Conservation (phyloP, 2,797 vertebrate species). For the Macrochelys suwanniensis region DNA sequence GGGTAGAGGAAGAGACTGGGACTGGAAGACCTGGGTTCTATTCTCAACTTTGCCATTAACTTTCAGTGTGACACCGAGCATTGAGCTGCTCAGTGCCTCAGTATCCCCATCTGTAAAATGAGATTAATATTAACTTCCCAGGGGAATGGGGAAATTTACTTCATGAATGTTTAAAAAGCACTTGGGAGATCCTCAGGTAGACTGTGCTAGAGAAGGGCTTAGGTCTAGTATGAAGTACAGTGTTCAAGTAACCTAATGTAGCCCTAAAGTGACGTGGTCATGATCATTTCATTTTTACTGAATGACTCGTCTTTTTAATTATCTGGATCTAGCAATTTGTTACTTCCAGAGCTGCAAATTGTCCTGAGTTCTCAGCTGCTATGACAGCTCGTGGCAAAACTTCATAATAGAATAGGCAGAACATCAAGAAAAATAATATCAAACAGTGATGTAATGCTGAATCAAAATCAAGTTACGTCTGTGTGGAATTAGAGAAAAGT, state of each 20-base stretch:
- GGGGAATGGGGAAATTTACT: not conserved
- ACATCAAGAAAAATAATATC: conserved; percentile 45
- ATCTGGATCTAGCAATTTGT: not conserved
- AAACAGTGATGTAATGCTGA: conserved; percentile 13
- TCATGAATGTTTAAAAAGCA: not conserved
- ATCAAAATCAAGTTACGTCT: not conserved
- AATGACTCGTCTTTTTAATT: not conserved
- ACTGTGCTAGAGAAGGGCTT: not conserved
- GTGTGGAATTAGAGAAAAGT: not conserved
- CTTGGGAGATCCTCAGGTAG: too few relatives aligned
- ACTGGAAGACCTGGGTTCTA: not conserved
- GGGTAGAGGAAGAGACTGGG: not conserved
- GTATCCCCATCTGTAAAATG: not conserved
- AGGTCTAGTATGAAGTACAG: not conserved
- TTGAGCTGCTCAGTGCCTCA: not conserved
- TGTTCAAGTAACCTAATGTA: not conserved
- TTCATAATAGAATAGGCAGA: not conserved
- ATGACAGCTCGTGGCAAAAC: not conserved
- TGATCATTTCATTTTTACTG: not conserved
- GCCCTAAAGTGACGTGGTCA: not conserved
- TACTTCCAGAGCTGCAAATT: conserved; percentile 12
- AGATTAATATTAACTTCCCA: not conserved
- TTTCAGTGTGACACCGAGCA: not conserved
- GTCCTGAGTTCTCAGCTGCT: not conserved
- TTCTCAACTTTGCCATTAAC: not conserved